Evolutionary conservation across 2,888 invertebrate genomes (phyloP).

Genomic region (Melinaea marsaeus): DNA sequence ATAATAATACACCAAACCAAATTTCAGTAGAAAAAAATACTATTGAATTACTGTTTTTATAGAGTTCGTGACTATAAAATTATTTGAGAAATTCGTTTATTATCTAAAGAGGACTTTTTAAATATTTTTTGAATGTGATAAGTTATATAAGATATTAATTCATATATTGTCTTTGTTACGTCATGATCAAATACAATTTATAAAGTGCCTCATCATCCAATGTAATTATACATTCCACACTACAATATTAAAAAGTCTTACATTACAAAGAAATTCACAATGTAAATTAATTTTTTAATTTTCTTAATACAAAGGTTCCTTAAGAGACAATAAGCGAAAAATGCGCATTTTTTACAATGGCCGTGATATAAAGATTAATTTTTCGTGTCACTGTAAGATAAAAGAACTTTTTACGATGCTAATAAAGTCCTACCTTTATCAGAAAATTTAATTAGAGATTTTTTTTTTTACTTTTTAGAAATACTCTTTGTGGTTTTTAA

Average conservation of each 20-base stretch:
- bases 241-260: background rate
- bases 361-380: constrained; percentile 39
- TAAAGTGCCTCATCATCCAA: too few species aligned
- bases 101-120: too few species aligned
- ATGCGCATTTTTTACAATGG: constrained; percentile 31
- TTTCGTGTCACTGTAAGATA: constrained; percentile 32
- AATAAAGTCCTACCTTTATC: constrained; percentile 26
- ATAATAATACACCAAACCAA: too few species aligned
- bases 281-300: constrained; percentile 19
- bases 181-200: too few species aligned
- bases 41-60: too few species aligned
- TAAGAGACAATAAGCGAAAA: constrained; percentile 26
- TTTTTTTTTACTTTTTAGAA: background rate
- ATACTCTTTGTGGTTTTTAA: background rate
- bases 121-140: too few species aligned
- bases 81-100: too few species aligned
- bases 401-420: constrained; percentile 35
- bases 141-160: too few species aligned
- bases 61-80: too few species aligned
- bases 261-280: constrained; percentile 3
- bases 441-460: constrained; percentile 4
- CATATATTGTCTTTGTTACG: too few species aligned
- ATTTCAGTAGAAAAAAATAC: too few species aligned
- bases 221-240: too few species aligned
- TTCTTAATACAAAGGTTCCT: constrained; percentile 26